Conservation (phyloP, 2,797 vertebrate genomes). For the Bryconaethiops microstoma region DNA sequence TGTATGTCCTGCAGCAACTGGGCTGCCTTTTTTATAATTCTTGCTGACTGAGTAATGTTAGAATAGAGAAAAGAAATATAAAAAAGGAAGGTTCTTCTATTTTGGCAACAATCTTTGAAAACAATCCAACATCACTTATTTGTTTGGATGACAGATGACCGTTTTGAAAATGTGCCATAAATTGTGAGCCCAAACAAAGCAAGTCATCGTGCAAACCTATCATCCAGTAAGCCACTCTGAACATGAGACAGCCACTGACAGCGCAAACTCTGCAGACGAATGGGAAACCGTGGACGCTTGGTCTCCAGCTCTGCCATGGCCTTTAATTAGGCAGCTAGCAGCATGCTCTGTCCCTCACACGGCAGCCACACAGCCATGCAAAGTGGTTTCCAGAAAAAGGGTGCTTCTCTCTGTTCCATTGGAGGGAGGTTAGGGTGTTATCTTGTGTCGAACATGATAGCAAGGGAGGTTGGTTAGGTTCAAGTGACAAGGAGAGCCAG, state of each 20-base stretch:
- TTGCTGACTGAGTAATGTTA: background rate
- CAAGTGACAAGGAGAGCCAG: slow-evolving; percentile 31
- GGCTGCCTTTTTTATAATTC: slow-evolving; percentile 8
- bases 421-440: slow-evolving; percentile 43
- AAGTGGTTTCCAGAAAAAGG: slow-evolving; percentile 45
- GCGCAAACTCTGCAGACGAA: slow-evolving; percentile 33
- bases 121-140: background rate
- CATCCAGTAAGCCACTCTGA: slow-evolving; percentile 34
- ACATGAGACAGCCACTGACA: slow-evolving; percentile 42
- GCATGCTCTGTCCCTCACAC: slow-evolving; percentile 40
- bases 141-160: background rate
- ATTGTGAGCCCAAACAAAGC: slow-evolving; percentile 36
- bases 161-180: slow-evolving; percentile 12
- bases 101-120: slow-evolving; percentile 3
- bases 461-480: slow-evolving; percentile 44
- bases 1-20: slow-evolving; percentile 18
- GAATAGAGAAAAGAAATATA: background rate
- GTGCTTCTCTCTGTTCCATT: slow-evolving; percentile 36
- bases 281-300: slow-evolving; percentile 40
- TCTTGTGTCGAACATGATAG: slow-evolving; percentile 32
- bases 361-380: slow-evolving; percentile 40
- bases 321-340: slow-evolving; percentile 57
- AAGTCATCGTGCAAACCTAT: slow-evolving; percentile 23
- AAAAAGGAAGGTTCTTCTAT: background rate
- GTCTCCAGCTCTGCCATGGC: slow-evolving; percentile 31